Percentiles rank a stretch among this genome's conserved stretches.
phyloP scores from a whole-genome alignment of 2,888 invertebrate genomes.

The Acleris emargana region DNA sequence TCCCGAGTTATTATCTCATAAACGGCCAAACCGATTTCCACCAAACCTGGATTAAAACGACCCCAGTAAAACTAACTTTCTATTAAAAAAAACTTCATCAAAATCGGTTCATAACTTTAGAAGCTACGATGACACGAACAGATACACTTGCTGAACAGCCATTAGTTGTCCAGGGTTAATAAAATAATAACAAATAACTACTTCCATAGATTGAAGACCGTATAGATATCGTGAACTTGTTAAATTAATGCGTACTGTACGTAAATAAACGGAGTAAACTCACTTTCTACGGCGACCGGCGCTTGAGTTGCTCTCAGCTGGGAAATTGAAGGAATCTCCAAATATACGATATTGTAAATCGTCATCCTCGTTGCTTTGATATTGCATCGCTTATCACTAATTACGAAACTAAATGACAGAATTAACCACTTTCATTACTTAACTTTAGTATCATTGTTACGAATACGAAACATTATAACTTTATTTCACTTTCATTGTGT shows the following conservation, averaged over 20 bases:
- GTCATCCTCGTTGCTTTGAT: slow-evolving; percentile 78
- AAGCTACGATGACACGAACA: too few relatives aligned
- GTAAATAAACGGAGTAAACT: slow-evolving; percentile 52
- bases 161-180: too few relatives aligned
- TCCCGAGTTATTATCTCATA: too few relatives aligned
- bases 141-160: too few relatives aligned
- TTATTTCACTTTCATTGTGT: slow-evolving; percentile 29
- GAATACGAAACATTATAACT: slow-evolving; percentile 55
- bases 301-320: slow-evolving; percentile 55
- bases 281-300: slow-evolving; percentile 67
- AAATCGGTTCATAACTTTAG: too few relatives aligned
- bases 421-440: slow-evolving; percentile 72
- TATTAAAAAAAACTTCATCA: too few relatives aligned
- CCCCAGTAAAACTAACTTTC: too few relatives aligned
- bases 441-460: slow-evolving; percentile 71
- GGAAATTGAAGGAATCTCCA: slow-evolving; percentile 77
- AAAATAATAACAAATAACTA: too few relatives aligned
- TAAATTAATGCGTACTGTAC: slow-evolving; percentile 32
- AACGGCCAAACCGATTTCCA: too few relatives aligned
- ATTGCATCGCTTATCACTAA: slow-evolving; percentile 81
- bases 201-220: neutral
- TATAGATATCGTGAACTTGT: slow-evolving; percentile 38
- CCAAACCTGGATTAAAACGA: too few relatives aligned
- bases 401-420: slow-evolving; percentile 59
- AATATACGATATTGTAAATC: slow-evolving; percentile 82